Conservation (phyloP, 1,140 invertebrate genomes). For the Drosophila simulans region DNA sequence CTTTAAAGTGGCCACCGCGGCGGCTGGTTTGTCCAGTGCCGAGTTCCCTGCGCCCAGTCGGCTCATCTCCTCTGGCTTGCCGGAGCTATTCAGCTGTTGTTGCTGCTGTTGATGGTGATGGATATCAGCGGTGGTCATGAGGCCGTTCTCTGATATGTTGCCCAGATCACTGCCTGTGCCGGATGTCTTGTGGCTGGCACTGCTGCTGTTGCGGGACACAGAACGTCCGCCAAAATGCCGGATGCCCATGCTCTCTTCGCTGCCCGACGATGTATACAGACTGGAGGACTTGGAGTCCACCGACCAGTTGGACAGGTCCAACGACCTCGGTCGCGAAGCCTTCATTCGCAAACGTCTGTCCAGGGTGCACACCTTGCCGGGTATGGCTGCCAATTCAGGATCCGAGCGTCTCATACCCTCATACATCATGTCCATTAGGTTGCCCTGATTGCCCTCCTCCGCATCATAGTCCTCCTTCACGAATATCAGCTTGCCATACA, state of each 20-base stretch:
- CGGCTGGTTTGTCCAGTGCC: constrained; percentile 53
- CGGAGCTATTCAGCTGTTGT: constrained; percentile 46
- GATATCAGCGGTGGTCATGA: constrained; percentile 73
- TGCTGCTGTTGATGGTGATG: constrained; percentile 64
- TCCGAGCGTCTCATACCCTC: constrained; percentile 91
- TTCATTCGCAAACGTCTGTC: constrained; percentile 92
- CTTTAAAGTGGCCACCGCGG: constrained; percentile 76
- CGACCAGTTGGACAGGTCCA: constrained; percentile 94
- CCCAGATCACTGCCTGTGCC: constrained; percentile 85
- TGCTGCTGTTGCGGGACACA: constrained; percentile 90
- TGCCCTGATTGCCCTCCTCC: constrained; percentile 89
- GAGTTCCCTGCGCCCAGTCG: constrained; percentile 20
- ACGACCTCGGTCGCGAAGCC: constrained; percentile 90
- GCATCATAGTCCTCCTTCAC: constrained; percentile 93
- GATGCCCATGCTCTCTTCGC: constrained; percentile 91
- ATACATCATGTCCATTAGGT: constrained; percentile 88
- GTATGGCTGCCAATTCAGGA: constrained; percentile 92
- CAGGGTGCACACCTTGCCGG: constrained; percentile 91
- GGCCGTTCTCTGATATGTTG: constrained; percentile 84
- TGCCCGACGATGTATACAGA: constrained; percentile 91
- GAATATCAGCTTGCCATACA: constrained; percentile 95
- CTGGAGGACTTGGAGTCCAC: constrained; percentile 94
- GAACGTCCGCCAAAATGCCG: constrained; percentile 85
- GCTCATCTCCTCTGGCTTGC: constrained; percentile 51
- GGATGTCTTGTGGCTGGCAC: constrained; percentile 87